These are phyloP conservation scores for Leptopilina myrica DNA, from an alignment of 2,888 invertebrate species.

Conservation along the genomic window DNA sequence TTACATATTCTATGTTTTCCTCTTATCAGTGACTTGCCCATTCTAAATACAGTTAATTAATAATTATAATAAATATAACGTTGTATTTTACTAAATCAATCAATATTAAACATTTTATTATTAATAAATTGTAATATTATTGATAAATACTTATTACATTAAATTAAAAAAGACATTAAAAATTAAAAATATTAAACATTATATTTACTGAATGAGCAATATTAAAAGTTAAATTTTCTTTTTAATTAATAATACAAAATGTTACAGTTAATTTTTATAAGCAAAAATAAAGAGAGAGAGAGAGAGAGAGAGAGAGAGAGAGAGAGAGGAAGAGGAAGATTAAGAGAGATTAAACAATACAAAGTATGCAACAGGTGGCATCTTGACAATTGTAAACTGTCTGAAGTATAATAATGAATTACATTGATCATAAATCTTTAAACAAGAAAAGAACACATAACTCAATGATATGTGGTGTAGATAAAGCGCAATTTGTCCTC, in stretches of 20 bases:
- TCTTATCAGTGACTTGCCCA: neutral
- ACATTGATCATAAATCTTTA: slow-evolving; percentile 28
- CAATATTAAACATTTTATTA: too few species aligned
- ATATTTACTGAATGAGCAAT: neutral
- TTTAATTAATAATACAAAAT: too few species aligned
- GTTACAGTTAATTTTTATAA: too few species aligned
- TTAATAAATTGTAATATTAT: too few species aligned
- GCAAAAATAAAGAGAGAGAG: too few species aligned
- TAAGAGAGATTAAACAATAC: neutral
- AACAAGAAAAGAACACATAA: slow-evolving; percentile 25
- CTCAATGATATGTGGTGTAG: slow-evolving; percentile 19
- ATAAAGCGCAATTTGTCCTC: slow-evolving; percentile 41
- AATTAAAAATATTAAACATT: neutral
- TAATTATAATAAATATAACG: neutral
- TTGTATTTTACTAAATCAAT: too few species aligned
- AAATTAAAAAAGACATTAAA: neutral
- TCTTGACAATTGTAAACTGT: neutral
- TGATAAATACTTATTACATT: too few species aligned
- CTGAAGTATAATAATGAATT: neutral
- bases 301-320: neutral
- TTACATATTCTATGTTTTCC: neutral
- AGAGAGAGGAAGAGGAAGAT: too few species aligned
- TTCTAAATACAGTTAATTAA: neutral
- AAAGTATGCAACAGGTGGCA: neutral
- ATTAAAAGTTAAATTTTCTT: too few species aligned